Percentiles rank a stretch among this genome's conserved stretches.
phyloP scores from a whole-genome alignment of 2,113 vertebrate species.

The Climacteris rufus region DNA sequence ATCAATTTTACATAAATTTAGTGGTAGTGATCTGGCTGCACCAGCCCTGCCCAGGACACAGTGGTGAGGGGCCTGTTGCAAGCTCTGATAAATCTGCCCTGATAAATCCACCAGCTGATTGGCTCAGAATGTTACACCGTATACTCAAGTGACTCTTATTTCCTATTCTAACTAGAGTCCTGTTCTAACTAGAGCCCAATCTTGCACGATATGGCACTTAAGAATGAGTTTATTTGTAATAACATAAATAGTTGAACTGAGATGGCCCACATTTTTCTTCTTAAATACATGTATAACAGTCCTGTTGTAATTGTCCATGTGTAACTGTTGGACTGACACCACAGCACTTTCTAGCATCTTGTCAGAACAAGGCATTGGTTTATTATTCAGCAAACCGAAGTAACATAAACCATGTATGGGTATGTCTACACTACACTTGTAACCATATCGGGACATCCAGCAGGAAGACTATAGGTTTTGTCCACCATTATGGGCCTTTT shows the following conservation, averaged over 20 bases:
- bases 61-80: neutral
- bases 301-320: too few species aligned
- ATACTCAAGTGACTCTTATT: neutral
- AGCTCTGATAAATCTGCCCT: neutral
- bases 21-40: neutral
- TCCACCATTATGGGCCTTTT: neutral
- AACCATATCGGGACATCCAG: neutral
- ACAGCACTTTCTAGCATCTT: neutral
- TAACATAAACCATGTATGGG: neutral
- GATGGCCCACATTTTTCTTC: neutral
- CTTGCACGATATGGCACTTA: neutral
- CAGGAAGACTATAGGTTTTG: neutral
- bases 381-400: neutral
- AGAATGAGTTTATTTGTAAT: neutral
- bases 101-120: neutral
- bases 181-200: neutral
- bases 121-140: neutral
- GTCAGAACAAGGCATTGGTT: neutral
- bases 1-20: neutral
- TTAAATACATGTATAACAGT: neutral
- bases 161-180: neutral
- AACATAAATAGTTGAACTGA: neutral
- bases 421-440: neutral
- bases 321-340: neutral
- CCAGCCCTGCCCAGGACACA: fast-evolving